Conservation (phyloP, 2,113 vertebrate species). For the Brachionichthys hirsutus region DNA sequence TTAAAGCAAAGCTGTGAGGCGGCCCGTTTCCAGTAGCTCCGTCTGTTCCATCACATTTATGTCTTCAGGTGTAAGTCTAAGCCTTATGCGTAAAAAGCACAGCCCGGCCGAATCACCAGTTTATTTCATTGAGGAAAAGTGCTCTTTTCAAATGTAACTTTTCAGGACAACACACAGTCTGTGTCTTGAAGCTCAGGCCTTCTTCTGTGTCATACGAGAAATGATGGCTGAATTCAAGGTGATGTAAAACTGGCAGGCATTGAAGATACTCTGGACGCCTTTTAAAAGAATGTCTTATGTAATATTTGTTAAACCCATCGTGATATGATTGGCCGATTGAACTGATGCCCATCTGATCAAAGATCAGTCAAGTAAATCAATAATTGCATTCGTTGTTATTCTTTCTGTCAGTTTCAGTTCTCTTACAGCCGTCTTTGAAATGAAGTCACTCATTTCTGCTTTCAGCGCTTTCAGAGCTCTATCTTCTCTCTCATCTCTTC, state of each 20-base stretch:
- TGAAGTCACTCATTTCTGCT: no score
- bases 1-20: background rate
- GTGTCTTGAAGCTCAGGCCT: background rate
- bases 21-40: background rate
- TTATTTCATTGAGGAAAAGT: no score
- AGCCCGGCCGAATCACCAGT: no score
- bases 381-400: no score
- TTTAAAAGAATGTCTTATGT: background rate
- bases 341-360: no score
- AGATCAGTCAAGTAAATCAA: no score
- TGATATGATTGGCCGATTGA: background rate
- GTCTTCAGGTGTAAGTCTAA: background rate
- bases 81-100: no score
- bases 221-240: background rate
- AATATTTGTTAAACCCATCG: background rate
- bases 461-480: background rate
- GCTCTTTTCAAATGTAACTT: no score
- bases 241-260: constrained; percentile 4
- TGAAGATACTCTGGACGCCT: constrained; percentile 8
- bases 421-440: no score
- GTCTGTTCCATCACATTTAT: background rate
- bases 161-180: no score
- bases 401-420: no score
- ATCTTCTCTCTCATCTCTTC: background rate
- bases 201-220: background rate